Evolutionary conservation across 2,888 invertebrate species (phyloP).

Genomic region (Volucella inanis): DNA sequence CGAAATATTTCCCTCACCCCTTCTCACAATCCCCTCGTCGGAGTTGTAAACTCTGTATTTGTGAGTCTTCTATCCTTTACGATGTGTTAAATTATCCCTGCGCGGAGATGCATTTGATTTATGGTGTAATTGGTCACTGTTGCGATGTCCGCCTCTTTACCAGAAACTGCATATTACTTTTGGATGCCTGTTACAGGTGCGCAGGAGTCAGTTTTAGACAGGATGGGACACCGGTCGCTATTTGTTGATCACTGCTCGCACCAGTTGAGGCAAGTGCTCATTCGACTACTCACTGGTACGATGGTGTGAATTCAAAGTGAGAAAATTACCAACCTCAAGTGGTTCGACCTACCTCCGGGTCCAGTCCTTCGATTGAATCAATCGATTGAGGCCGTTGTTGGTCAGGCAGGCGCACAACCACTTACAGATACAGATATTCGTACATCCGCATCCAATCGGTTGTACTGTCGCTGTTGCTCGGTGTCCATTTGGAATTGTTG

Average conservation of each 20-base stretch:
- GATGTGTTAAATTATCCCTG: constrained; percentile 69
- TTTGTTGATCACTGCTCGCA: no score
- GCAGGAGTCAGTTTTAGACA: constrained; percentile 3
- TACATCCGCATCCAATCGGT: constrained; percentile 49
- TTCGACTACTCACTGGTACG: background rate
- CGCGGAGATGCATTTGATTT: constrained; percentile 65
- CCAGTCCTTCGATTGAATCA: constrained; percentile 49
- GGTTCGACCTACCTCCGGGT: constrained; percentile 65
- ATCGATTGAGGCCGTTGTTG: constrained; percentile 57
- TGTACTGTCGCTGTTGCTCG: background rate
- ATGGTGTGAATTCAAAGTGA: constrained; percentile 66
- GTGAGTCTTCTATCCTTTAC: constrained; percentile 28
- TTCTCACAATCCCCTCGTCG: constrained; percentile 15
- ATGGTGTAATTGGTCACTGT: constrained; percentile 71
- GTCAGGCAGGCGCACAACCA: background rate
- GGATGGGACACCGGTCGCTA: background rate
- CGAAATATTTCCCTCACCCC: no score
- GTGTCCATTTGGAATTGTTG: constrained; percentile 64
- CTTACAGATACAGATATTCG: constrained; percentile 1
- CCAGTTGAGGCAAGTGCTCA: background rate
- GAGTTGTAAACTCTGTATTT: background rate
- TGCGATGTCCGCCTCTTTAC: constrained; percentile 10
- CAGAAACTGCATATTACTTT: constrained; percentile 32
- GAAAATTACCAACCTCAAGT: constrained; percentile 70
- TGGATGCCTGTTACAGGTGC: constrained; percentile 53